Conservation (phyloP, 23 tunicate species). For the Halocynthia aurantium region DNA sequence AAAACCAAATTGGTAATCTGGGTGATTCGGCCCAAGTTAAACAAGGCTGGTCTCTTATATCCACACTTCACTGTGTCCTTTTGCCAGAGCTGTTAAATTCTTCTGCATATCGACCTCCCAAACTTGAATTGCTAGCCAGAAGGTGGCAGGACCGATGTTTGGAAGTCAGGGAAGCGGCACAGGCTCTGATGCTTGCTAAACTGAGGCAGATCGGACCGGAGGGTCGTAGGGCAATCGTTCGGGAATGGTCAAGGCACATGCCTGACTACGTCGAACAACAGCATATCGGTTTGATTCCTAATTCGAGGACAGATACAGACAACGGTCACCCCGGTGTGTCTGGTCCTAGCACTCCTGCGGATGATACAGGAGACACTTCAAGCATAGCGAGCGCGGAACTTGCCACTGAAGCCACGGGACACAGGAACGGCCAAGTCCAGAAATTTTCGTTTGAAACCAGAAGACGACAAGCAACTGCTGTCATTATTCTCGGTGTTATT, state of each 20-base stretch:
- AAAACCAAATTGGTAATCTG: not conserved
- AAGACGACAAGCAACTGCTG: slow-evolving; percentile 88
- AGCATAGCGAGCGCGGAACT: slow-evolving; percentile 59
- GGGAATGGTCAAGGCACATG: slow-evolving; percentile 60
- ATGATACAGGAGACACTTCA: slow-evolving; percentile 59
- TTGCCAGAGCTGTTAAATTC: slow-evolving; percentile 52
- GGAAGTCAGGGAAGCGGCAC: slow-evolving; percentile 91
- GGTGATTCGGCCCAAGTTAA: slow-evolving; percentile 29
- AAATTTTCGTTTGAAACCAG: slow-evolving; percentile 57
- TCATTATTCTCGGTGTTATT: slow-evolving; percentile 88
- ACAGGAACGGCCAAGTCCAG: not conserved
- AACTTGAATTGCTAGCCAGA: slow-evolving; percentile 65
- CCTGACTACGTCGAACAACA: slow-evolving; percentile 69
- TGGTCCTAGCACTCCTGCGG: slow-evolving; percentile 23
- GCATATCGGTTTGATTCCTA: slow-evolving; percentile 20
- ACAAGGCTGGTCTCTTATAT: slow-evolving; percentile 86
- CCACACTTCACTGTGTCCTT: slow-evolving; percentile 75
- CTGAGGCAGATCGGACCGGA: slow-evolving; percentile 77
- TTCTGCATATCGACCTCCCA: slow-evolving; percentile 53
- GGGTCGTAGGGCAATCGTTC: slow-evolving; percentile 62
- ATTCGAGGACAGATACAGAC: slow-evolving; percentile 7
- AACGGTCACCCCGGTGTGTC: slow-evolving; percentile 25
- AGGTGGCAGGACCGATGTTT: slow-evolving; percentile 92
- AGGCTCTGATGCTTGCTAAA: slow-evolving; percentile 86
- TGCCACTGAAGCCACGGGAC: slow-evolving; percentile 9